phyloP scores from a whole-genome alignment of 2,888 invertebrate species.

The Trachelus troglodyta region DNA sequence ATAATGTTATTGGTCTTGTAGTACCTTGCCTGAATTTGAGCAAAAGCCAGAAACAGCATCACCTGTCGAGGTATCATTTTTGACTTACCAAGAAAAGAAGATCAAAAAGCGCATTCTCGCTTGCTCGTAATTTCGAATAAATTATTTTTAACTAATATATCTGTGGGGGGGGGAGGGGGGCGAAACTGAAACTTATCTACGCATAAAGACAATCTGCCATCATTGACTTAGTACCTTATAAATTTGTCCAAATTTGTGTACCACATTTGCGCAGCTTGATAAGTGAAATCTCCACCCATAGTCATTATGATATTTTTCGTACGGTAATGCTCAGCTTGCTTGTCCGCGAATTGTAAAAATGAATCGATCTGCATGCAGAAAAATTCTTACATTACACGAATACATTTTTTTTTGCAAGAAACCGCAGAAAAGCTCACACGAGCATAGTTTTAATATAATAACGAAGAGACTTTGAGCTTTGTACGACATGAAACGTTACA shows the following conservation, averaged over 20 bases:
- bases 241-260: constrained; percentile 88
- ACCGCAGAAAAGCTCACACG: not conserved
- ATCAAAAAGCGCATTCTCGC: not conserved
- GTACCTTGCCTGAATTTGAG: constrained; percentile 67
- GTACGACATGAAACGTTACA: not conserved
- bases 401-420: constrained; percentile 14
- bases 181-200: constrained; percentile 1
- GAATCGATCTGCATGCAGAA: constrained; percentile 49
- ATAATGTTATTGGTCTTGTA: constrained; percentile 82
- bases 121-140: not conserved
- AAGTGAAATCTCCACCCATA: constrained; percentile 94
- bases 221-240: constrained; percentile 71
- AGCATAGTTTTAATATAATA: not conserved
- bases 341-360: constrained; percentile 71
- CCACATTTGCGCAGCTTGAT: constrained; percentile 83
- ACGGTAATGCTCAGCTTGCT: constrained; percentile 72
- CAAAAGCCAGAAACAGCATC: constrained; percentile 70
- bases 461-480: not conserved
- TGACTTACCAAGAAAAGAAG: not conserved
- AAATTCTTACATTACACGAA: constrained; percentile 7
- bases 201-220: not conserved
- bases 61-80: constrained; percentile 66
- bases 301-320: constrained; percentile 84
- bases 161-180: not conserved
- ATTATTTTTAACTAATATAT: not conserved